These are phyloP conservation scores for Hymenochirus boettgeri DNA, from an alignment of 2,113 vertebrate genomes.

Conservation along the genomic window DNA sequence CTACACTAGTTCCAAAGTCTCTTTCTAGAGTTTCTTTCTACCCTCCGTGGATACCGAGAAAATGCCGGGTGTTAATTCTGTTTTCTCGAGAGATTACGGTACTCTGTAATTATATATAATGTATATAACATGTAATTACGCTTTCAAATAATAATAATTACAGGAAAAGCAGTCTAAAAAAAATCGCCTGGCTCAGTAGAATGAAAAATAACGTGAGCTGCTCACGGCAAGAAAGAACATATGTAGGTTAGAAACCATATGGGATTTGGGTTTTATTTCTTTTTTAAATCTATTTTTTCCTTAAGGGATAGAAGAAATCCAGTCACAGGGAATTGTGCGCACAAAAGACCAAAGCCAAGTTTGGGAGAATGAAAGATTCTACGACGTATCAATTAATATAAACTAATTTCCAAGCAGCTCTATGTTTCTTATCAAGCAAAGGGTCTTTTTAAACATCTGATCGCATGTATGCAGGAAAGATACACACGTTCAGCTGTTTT, in stretches of 20 bases:
- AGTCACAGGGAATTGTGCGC: no score
- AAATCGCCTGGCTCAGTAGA: slow-evolving; percentile 2
- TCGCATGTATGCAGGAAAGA: no score
- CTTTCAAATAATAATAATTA: slow-evolving; percentile 39
- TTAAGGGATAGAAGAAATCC: no score
- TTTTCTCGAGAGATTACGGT: slow-evolving; percentile 12
- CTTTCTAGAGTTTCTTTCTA: slow-evolving; percentile 1
- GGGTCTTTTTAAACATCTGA: no score
- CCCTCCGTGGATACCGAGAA: slow-evolving; percentile 5
- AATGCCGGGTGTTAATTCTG: slow-evolving; percentile 20
- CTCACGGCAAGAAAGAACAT: background rate
- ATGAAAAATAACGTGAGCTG: background rate
- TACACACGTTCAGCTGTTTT: no score
- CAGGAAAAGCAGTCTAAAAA: background rate
- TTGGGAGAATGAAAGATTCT: no score
- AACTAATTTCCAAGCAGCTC: no score
- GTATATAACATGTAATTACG: slow-evolving; percentile 26
- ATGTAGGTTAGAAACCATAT: background rate
- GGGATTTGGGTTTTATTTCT: background rate
- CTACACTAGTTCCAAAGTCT: slow-evolving; percentile 3
- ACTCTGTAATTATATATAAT: slow-evolving; percentile 36
- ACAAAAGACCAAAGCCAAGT: no score
- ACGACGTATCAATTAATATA: no score
- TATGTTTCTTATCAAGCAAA: no score
- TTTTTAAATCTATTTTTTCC: background rate